These are phyloP conservation scores for Timandra comae DNA, from an alignment of 2,888 invertebrate genomes.

Conservation along the genomic window DNA sequence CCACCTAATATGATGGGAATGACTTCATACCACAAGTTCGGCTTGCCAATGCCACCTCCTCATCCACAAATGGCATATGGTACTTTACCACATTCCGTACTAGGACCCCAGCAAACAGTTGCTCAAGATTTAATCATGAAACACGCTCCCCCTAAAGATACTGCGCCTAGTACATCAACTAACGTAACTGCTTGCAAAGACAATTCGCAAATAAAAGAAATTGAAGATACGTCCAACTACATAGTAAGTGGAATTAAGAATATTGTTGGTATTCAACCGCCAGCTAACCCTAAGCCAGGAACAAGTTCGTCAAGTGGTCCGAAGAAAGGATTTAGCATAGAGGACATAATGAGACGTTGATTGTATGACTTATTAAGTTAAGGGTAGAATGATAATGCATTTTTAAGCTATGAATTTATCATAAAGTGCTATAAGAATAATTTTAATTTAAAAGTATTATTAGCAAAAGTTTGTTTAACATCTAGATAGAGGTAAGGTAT, in stretches of 20 bases:
- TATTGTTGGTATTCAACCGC: conserved; percentile 70
- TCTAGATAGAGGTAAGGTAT: conserved; percentile 56
- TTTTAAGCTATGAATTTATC: background rate
- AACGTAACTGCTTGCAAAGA: conserved; percentile 57
- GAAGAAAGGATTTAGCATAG: conserved; percentile 92
- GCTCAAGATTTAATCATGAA: conserved; percentile 74
- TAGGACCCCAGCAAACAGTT: conserved; percentile 69
- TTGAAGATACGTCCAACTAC: conserved; percentile 50
- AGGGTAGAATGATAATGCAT: conserved; percentile 2
- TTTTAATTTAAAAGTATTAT: conserved; percentile 61
- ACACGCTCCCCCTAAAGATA: conserved; percentile 69
- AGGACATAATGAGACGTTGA: conserved; percentile 92
- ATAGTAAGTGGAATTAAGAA: conserved; percentile 71
- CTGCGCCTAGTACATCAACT: conserved; percentile 54
- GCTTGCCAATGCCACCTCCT: conserved; percentile 64
- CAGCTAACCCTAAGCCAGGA: conserved; percentile 65
- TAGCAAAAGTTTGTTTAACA: conserved; percentile 50
- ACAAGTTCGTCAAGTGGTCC: conserved; percentile 79
- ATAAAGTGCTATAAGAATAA: conserved; percentile 23
- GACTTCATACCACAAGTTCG: conserved; percentile 69
- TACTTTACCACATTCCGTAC: conserved; percentile 50
- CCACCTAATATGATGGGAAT: conserved; percentile 62
- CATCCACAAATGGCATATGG: conserved; percentile 64
- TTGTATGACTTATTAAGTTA: conserved; percentile 6
- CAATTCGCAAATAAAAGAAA: conserved; percentile 39